Percentiles rank a stretch among this genome's conserved stretches.
Conservation (phyloP, 2,888 invertebrate genomes). For the Tricholauxania praeusta region DNA sequence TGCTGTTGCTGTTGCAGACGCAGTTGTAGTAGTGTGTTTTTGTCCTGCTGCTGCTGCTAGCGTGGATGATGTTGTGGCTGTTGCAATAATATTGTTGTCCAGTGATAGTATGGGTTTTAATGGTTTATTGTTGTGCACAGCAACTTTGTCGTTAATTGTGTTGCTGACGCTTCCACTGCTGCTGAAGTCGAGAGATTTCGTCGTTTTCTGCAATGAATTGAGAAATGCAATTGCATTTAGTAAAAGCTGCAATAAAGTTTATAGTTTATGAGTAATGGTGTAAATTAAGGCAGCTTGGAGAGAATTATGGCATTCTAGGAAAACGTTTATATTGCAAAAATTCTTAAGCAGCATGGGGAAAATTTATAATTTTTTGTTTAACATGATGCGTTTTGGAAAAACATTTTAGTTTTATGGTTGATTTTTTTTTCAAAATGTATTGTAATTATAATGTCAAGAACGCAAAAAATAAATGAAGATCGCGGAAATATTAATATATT, state of each 20-base stretch:
- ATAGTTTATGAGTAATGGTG: not conserved
- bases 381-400: too few relatives aligned
- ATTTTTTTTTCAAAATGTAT: too few relatives aligned
- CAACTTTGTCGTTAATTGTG: constrained; percentile 56
- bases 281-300: not conserved
- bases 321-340: not conserved
- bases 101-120: constrained; percentile 64
- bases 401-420: too few relatives aligned
- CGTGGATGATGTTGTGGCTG: constrained; percentile 38
- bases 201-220: constrained; percentile 60
- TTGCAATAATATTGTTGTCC: constrained; percentile 55
- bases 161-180: constrained; percentile 26
- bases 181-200: constrained; percentile 65
- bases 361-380: too few relatives aligned
- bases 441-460: too few relatives aligned
- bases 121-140: constrained; percentile 66
- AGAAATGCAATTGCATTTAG: not conserved
- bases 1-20: constrained; percentile 41
- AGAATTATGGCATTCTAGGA: not conserved
- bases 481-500: too few relatives aligned
- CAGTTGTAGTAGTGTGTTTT: not conserved
- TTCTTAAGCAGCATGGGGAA: too few relatives aligned
- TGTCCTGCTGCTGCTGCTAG: not conserved
- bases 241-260: not conserved
- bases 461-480: too few relatives aligned